phyloP scores from a whole-genome alignment of 1,140 invertebrate species.

The Drosophila sp. region DNA sequence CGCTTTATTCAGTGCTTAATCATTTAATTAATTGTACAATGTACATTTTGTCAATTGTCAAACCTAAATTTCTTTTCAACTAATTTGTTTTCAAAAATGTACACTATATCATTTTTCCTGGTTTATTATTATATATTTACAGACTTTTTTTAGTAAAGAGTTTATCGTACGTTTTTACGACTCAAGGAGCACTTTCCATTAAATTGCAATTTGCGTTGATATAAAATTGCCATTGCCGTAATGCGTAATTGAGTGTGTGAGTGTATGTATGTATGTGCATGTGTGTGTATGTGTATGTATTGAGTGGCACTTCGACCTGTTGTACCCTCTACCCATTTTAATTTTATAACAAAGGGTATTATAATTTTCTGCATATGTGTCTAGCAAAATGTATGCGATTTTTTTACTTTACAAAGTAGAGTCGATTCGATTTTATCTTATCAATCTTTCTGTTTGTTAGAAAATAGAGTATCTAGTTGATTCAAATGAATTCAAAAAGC shows the following conservation, averaged over 20 bases:
- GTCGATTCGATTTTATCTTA: too few relatives aligned
- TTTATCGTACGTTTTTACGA: slow-evolving; percentile 19
- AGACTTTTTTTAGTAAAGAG: not conserved
- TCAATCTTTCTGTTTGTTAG: too few relatives aligned
- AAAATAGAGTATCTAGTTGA: too few relatives aligned
- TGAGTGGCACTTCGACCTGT: slow-evolving; percentile 15
- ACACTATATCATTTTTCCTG: too few relatives aligned
- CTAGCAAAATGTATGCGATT: too few relatives aligned
- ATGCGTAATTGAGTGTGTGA: slow-evolving; percentile 13
- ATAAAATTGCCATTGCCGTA: slow-evolving; percentile 63
- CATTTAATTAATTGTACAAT: too few relatives aligned
- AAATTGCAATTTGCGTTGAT: slow-evolving; percentile 66
- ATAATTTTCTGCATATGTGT: not conserved
- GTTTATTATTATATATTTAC: too few relatives aligned
- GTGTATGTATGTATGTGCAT: not conserved
- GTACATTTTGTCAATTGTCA: not conserved
- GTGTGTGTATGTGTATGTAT: slow-evolving; percentile 6
- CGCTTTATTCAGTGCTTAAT: too few relatives aligned
- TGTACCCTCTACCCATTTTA: not conserved
- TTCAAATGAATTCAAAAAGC: slow-evolving; percentile 44
- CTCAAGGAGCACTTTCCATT: slow-evolving; percentile 58
- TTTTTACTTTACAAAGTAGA: not conserved
- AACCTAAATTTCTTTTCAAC: too few relatives aligned
- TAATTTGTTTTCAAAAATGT: too few relatives aligned
- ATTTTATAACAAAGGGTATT: not conserved